phyloP scores from a whole-genome alignment of 1,140 invertebrate species.

The Copidosoma floridanum region DNA sequence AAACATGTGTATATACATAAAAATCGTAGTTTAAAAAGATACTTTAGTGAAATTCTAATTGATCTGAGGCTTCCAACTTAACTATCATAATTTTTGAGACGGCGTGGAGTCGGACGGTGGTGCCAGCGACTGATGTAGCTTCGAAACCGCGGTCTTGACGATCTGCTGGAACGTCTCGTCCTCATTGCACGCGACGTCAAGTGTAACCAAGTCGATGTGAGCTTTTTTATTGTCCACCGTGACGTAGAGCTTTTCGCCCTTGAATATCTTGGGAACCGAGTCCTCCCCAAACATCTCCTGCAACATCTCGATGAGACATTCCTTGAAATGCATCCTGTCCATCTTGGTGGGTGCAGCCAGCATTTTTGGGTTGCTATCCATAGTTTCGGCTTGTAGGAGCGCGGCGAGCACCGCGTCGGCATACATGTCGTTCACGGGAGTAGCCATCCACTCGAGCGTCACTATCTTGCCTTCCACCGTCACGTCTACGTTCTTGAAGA shows the following conservation, averaged over 20 bases:
- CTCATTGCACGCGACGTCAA: constrained; percentile 77
- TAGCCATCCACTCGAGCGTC: constrained; percentile 90
- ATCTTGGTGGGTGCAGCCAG: constrained; percentile 67
- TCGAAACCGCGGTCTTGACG: constrained; percentile 80
- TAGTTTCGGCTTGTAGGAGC: constrained; percentile 73
- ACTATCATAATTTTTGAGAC: too few relatives aligned
- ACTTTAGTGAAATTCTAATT: too few relatives aligned
- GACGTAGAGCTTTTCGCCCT: constrained; percentile 84
- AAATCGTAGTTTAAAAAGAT: neutral
- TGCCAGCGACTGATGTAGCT: constrained; percentile 81
- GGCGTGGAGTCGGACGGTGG: constrained; percentile 59
- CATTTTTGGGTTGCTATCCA: constrained; percentile 63
- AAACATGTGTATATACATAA: constrained; percentile 3
- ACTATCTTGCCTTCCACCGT: constrained; percentile 82
- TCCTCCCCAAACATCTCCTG: constrained; percentile 95
- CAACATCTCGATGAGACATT: constrained; percentile 89
- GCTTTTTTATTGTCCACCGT: constrained; percentile 82
- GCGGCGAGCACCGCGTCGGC: constrained; percentile 90
- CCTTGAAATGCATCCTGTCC: constrained; percentile 86
- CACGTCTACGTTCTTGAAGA: constrained; percentile 78
- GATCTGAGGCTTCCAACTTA: too few relatives aligned
- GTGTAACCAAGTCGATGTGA: constrained; percentile 77
- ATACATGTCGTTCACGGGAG: constrained; percentile 96
- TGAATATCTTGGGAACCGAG: constrained; percentile 91
- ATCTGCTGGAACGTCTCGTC: constrained; percentile 82